These are phyloP conservation scores for Quadroppia sp. DNA, from an alignment of 2,888 invertebrate genomes.

Conservation along the genomic window DNA sequence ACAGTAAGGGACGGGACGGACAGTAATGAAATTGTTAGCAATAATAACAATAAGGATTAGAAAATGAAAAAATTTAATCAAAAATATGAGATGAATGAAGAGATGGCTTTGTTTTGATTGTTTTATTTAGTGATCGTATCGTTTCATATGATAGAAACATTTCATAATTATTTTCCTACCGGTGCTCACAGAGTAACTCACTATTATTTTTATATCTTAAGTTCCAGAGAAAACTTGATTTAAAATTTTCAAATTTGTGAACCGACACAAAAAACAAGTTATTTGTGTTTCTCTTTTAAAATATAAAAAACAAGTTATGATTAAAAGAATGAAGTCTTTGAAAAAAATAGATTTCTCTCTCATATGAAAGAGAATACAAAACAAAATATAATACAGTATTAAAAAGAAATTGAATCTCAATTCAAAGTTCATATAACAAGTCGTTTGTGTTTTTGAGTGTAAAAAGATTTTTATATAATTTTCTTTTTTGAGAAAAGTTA, in stretches of 20 bases:
- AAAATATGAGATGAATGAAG: neutral
- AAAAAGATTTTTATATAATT: neutral
- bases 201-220: no score
- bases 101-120: neutral
- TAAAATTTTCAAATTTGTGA: neutral
- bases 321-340: constrained; percentile 14
- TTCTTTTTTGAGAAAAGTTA: neutral
- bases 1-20: neutral
- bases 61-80: neutral
- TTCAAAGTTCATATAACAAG: constrained; percentile 3
- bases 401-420: constrained; percentile 3
- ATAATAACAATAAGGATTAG: neutral
- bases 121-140: neutral
- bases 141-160: neutral
- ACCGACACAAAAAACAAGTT: neutral
- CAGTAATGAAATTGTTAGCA: neutral
- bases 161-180: neutral
- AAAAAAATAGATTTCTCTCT: constrained; percentile 18
- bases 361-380: constrained; percentile 2
- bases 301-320: constrained; percentile 13
- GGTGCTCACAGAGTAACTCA: no score
- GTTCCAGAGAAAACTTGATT: constrained; percentile 9
- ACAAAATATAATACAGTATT: neutral
- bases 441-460: neutral
- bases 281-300: constrained; percentile 1